Conservation (phyloP, 2,888 invertebrate genomes). For the Azorinus chamasolen region DNA sequence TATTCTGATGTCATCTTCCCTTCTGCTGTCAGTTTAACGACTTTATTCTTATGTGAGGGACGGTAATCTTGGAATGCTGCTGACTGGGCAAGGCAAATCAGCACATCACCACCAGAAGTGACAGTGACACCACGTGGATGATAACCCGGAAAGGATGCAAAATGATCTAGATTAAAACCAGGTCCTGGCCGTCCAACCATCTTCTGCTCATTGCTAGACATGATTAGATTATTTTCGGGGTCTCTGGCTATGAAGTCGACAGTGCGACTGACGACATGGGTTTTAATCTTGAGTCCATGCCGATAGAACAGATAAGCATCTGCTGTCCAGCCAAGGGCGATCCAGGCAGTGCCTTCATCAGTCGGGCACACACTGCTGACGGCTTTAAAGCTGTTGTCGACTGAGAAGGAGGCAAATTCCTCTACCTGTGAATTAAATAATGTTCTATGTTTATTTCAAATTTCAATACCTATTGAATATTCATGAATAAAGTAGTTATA, state of each 20-base stretch:
- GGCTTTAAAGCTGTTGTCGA: conserved; percentile 67
- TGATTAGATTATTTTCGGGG: conserved; percentile 53
- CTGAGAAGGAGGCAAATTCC: conserved; percentile 63
- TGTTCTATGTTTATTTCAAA: not conserved
- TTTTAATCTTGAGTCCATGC: conserved; percentile 64
- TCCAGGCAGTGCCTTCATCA: conserved; percentile 66
- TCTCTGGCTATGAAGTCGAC: conserved; percentile 66
- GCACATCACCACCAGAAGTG: conserved; percentile 54
- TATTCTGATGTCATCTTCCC: conserved; percentile 63
- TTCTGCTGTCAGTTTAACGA: conserved; percentile 44
- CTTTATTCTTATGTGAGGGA: conserved; percentile 66
- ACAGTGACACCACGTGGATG: conserved; percentile 65
- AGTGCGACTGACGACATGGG: conserved; percentile 62
- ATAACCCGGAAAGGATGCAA: conserved; percentile 60
- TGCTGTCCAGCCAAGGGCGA: conserved; percentile 68
- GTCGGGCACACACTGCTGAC: conserved; percentile 65
- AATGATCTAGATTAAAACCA: conserved; percentile 59
- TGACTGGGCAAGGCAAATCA: conserved; percentile 67
- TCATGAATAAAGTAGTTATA: too few species aligned
- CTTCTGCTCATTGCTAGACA: conserved; percentile 67
- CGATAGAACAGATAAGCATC: conserved; percentile 64
- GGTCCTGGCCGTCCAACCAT: conserved; percentile 61
- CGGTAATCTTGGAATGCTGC: conserved; percentile 70
- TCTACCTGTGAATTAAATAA: conserved; percentile 47
- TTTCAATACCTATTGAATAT: too few species aligned